Evolutionary conservation across 2,888 invertebrate genomes (phyloP), one percentile per base, ranked within the genome.

Genomic region (Agriopis marginaria): DNA sequence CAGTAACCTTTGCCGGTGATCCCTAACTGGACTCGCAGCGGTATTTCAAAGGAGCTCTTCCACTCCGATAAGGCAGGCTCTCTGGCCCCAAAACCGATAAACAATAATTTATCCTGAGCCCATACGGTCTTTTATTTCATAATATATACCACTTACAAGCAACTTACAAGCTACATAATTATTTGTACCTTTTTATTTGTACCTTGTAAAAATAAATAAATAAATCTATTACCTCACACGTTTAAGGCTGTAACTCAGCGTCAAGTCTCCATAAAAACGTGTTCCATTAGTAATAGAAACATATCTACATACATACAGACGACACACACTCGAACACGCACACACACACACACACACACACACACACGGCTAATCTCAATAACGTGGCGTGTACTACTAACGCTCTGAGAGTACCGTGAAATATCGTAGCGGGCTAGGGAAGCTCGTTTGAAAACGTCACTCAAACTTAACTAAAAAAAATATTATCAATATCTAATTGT

Each of bases 91-190:
- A 85, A 82, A 82, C 72, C 67, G 82, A 84, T 86, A 88, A 84
- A 85, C 84, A 82, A 87, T 86, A 82, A 83, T 82, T 83, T 79
- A 85, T 81, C 80, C 79, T 75, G 79, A 77, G 78, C 78, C 74
- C 65, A 72, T 71, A 69, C 65, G 73, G 68, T 63, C 65, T 78
- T 78, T 77, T 71, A 68, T 72, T 69, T 63, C 71, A 63, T 32
- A 32, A 0, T 72, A 76, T 71, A 73, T 75, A 60, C 60, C 63
- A 44, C 14, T 53, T 14, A 58, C 51, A 50, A 53, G 70, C 8
- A n/a, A n/a, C n/a, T n/a, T 12, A 53, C 6, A 10, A n/a, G n/a
- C n/a, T n/a, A n/a, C n/a, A n/a, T n/a, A n/a, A n/a, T n/a, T 12
- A 23, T 50, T 49, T 7, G 61, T 51, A 61, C 61, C 47, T 40